Percentiles rank a stretch among this genome's conserved stretches.
These are phyloP conservation scores for Ephialtes manifestator DNA, from an alignment of 2,888 invertebrate genomes.

Conservation along the genomic window DNA sequence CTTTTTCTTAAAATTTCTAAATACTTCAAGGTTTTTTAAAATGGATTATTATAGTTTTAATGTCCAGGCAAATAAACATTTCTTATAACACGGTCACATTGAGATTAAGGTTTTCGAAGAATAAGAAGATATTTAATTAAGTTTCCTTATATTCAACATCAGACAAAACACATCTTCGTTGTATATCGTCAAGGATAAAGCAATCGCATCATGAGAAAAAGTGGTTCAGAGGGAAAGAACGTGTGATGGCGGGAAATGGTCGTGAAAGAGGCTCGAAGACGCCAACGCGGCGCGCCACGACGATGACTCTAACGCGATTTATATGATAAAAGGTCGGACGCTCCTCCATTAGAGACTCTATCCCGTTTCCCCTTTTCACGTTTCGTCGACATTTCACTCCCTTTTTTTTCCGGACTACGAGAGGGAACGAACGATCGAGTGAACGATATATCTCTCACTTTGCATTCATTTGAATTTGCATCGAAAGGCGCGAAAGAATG, in stretches of 20 bases:
- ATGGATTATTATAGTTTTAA: too few relatives aligned
- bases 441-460: conserved; percentile 46
- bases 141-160: too few relatives aligned
- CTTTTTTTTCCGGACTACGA: neutral
- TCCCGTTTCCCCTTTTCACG: conserved; percentile 3
- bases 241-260: conserved; percentile 5
- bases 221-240: neutral
- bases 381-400: neutral
- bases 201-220: neutral
- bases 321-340: conserved; percentile 19
- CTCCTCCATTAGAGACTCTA: conserved; percentile 13
- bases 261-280: conserved; percentile 1
- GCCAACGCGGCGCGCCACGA: conserved; percentile 7
- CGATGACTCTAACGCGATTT: conserved; percentile 35
- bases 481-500: neutral
- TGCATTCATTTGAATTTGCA: conserved; percentile 65
- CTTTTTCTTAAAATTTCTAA: too few relatives aligned
- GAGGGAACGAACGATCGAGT: conserved; percentile 20
- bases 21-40: too few relatives aligned
- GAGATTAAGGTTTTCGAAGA: too few relatives aligned
- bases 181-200: neutral
- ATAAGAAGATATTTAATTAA: too few relatives aligned
- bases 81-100: too few relatives aligned
- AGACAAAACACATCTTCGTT: too few relatives aligned
- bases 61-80: too few relatives aligned